Base-by-base conservation (phyloP, 2,113 vertebrate species). In the Narcine bancroftii region DNA sequence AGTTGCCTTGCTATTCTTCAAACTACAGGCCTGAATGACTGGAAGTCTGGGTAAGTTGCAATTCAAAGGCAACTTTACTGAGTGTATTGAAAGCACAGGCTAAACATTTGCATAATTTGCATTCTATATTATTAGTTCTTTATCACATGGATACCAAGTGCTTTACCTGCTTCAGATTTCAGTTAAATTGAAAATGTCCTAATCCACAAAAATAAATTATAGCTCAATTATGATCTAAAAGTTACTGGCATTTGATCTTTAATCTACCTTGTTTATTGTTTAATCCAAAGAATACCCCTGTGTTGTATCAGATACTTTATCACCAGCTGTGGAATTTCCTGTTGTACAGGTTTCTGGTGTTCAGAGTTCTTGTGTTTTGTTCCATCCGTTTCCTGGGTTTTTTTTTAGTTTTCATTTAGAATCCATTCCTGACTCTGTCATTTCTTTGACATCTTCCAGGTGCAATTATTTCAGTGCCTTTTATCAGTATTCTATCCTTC, bases 1-100 rank as follows among this genome's bases (percentile, higher is more conserved):
- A 96, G 96, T 85, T 96, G 96, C 92, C 92, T 96, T 93, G 93
- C 94, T 69, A 95, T 96, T 94, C 93, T 96, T 56, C 94, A 94
- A 92, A 94, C 66, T 65, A 94, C 95, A 53, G 93, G 94, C 5
- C 72, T 97, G 93, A 94, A 92, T n/a, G 95, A 93, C 92, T 97
- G 96, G 96, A 95, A 95, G 33, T 96, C 95, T 92, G 96, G 96
- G 96, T 97, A 95, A 72, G 96, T 95, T 71, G 83, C 39, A 33
- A 33, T 33, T 36, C 39, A 63, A 6, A 66, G 39, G 21, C 26
- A 33, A 39, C 24, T 69, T 91, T 91, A 11, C 65, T 69, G 24
- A 91, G 19, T 45, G 9, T 53, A 69, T 29, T 6, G 42, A 42
- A 5, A 9, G 26, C 24, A 63, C 10, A 47, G 11, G 17, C 6